A percentile compares a stretch with the other conserved stretches of the same genome.
Conservation (phyloP, 2,888 invertebrate genomes). For the Eucriotettix oculatus region DNA sequence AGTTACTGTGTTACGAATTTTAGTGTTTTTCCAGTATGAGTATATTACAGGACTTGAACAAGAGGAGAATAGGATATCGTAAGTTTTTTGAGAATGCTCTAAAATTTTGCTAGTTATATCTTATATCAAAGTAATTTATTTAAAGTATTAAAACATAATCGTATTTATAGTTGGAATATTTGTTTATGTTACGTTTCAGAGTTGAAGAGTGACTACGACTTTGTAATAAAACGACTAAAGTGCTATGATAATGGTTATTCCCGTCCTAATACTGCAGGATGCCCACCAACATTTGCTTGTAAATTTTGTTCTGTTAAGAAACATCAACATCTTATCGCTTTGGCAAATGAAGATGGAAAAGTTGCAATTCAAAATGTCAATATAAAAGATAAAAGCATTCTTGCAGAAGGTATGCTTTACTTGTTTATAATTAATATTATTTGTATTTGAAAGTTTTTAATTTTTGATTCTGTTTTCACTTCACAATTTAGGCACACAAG, state of each 20-base stretch:
- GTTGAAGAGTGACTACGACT: conserved; percentile 35
- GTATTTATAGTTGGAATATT: no score
- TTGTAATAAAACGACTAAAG: conserved; percentile 41
- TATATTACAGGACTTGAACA: no score
- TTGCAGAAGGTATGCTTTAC: background rate
- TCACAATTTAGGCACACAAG: conserved; percentile 18
- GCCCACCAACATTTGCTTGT: conserved; percentile 64
- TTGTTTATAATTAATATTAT: background rate
- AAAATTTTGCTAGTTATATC: no score
- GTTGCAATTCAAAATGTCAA: conserved; percentile 35
- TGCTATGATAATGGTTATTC: conserved; percentile 46
- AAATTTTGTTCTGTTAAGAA: conserved; percentile 53
- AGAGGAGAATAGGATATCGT: no score
- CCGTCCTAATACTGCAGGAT: conserved; percentile 40
- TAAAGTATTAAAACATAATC: no score
- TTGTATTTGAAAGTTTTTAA: background rate
- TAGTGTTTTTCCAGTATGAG: no score
- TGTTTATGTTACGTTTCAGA: no score
- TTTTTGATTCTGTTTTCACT: background rate
- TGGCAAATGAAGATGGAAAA: conserved; percentile 75
- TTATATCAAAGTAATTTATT: no score
- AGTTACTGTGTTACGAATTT: no score
- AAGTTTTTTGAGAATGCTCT: no score
- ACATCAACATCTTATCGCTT: conserved; percentile 53
- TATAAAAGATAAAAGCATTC: background rate